Percentiles rank a stretch among this genome's conserved stretches.
Conservation (phyloP, 2,888 invertebrate genomes). For the Neoascia interrupta region DNA sequence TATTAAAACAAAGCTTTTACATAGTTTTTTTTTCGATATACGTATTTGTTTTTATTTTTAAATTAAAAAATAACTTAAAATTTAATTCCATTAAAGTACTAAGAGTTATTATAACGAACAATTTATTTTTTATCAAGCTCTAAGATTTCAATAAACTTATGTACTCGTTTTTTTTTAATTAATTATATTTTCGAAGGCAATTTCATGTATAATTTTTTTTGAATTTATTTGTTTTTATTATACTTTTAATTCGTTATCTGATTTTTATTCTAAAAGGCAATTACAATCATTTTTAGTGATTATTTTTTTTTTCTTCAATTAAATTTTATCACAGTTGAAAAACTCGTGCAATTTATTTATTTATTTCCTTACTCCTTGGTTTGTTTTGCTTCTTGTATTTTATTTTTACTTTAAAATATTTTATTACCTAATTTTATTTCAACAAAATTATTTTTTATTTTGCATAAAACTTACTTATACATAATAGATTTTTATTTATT, state of each 20-base stretch:
- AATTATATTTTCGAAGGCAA: slow-evolving; percentile 46
- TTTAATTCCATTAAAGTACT: slow-evolving; percentile 50
- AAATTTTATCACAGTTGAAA: slow-evolving; percentile 65
- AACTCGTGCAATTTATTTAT: slow-evolving; percentile 49
- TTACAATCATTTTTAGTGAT: slow-evolving; percentile 58
- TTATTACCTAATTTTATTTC: slow-evolving; percentile 11
- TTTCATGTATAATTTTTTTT: slow-evolving; percentile 24
- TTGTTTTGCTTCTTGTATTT: slow-evolving; percentile 1
- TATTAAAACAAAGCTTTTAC: slow-evolving; percentile 11
- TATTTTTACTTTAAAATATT: slow-evolving; percentile 16
- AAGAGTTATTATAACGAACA: no score
- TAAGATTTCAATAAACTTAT: slow-evolving; percentile 35
- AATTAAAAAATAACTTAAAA: slow-evolving; percentile 67
- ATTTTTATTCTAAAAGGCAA: slow-evolving; percentile 63
- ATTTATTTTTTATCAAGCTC: slow-evolving; percentile 38
- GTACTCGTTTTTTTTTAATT: slow-evolving; percentile 6
- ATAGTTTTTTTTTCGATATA: slow-evolving; percentile 35
- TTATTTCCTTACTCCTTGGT: background rate
- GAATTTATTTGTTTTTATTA: slow-evolving; percentile 23
- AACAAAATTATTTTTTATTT: slow-evolving; percentile 12
- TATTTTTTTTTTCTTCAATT: slow-evolving; percentile 42
- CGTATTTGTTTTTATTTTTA: slow-evolving; percentile 56
- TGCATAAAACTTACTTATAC: slow-evolving; percentile 12
- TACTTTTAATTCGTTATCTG: no score
- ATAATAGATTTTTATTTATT: background rate